Percentiles rank a stretch among this genome's conserved stretches.
These are phyloP conservation scores for Intellagama lesueurii DNA, from an alignment of 2,797 vertebrate species.

Conservation along the genomic window DNA sequence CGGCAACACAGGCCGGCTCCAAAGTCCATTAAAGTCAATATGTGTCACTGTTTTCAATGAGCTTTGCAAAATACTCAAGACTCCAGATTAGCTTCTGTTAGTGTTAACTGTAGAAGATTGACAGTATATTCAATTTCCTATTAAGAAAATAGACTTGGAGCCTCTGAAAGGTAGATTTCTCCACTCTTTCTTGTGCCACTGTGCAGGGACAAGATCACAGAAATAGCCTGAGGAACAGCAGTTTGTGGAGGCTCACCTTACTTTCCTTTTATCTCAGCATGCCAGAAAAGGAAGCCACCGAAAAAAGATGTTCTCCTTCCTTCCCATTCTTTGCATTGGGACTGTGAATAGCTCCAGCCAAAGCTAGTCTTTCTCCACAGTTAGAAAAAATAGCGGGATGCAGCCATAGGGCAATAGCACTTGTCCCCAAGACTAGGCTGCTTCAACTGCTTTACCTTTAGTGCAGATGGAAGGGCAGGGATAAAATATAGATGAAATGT, in stretches of 20 bases:
- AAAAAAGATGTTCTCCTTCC: not conserved
- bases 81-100: not conserved
- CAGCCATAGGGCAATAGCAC: no score
- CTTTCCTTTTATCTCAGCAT: not conserved
- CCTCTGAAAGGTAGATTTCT: not conserved
- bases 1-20: not conserved
- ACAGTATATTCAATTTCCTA: not conserved
- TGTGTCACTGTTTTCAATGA: not conserved
- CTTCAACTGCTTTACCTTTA: not conserved
- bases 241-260: not conserved
- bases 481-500: not conserved
- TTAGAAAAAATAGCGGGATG: not conserved
- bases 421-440: no score
- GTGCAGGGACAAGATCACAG: not conserved
- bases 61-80: not conserved
- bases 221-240: not conserved
- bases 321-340: not conserved
- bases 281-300: not conserved
- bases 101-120: not conserved
- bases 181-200: not conserved
- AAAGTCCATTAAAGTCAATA: slow-evolving; percentile 28
- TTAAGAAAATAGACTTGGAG: not conserved
- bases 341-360: not conserved
- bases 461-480: not conserved
- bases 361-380: not conserved